A percentile compares a stretch with the other conserved stretches of the same genome.
Evolutionary conservation across 2,797 vertebrate species (phyloP).

Genomic region (Menidia menidia): DNA sequence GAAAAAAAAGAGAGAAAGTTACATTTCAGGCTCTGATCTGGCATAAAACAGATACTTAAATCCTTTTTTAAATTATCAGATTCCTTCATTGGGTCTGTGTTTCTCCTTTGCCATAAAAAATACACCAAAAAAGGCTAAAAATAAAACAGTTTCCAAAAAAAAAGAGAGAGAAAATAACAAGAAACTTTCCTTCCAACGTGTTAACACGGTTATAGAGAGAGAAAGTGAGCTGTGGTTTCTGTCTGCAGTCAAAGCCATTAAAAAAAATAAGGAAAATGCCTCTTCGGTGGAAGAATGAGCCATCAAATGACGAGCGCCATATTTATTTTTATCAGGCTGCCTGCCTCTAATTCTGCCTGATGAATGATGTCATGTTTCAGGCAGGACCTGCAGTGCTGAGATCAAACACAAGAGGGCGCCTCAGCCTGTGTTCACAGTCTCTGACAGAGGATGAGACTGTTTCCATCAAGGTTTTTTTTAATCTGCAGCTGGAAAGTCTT

Average conservation of each 20-base stretch:
- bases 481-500: conserved; percentile 18
- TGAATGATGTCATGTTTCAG: conserved; percentile 50
- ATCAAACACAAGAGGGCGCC: conserved; percentile 52
- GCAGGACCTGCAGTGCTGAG: neutral
- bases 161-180: neutral
- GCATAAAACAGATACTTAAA: neutral
- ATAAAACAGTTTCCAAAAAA: neutral
- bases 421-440: neutral
- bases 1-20: too few species aligned
- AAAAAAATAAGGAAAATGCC: conserved; percentile 57
- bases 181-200: too few species aligned
- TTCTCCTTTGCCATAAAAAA: neutral
- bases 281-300: conserved; percentile 39
- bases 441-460: neutral
- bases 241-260: conserved; percentile 17
- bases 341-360: conserved; percentile 37
- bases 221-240: neutral
- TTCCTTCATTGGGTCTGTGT: neutral
- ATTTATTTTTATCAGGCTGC: conserved; percentile 58
- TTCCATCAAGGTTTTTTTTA: neutral
- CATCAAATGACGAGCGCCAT: conserved; percentile 30
- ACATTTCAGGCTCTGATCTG: neutral
- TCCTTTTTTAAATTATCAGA: neutral
- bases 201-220: neutral
- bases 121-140: neutral